A percentile compares a stretch with the other conserved stretches of the same genome.
Conservation (phyloP, 2,797 vertebrate species). For the Halcyon chelicuti region DNA sequence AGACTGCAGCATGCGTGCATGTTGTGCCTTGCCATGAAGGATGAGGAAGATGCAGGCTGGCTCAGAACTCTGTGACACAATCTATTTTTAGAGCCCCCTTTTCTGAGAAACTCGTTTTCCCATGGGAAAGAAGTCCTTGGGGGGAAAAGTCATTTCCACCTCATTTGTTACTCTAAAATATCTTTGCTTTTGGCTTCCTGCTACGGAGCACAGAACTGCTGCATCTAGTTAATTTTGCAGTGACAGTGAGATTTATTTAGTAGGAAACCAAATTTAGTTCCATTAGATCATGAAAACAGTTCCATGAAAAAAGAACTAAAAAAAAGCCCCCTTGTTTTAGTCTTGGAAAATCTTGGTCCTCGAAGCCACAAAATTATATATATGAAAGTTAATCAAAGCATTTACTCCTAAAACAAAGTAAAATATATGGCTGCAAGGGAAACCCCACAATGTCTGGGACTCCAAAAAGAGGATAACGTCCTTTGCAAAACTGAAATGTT, state of each 20-base stretch:
- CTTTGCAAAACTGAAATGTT: neutral
- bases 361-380: constrained; percentile 2
- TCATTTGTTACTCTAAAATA: constrained; percentile 45
- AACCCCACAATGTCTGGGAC: neutral
- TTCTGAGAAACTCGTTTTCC: constrained; percentile 36
- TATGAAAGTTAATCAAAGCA: neutral
- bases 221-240: constrained; percentile 65
- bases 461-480: neutral
- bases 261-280: constrained; percentile 70
- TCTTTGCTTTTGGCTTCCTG: constrained; percentile 65
- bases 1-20: rapidly evolving
- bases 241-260: constrained; percentile 65
- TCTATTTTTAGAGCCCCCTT: constrained; percentile 38
- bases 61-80: neutral
- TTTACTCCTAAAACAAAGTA: neutral
- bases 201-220: constrained; percentile 46
- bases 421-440: neutral
- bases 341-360: neutral
- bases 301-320: neutral
- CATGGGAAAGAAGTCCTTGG: constrained; percentile 44
- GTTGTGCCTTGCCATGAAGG: neutral
- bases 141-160: constrained; percentile 61
- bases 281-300: constrained; percentile 33
- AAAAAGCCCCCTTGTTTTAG: neutral
- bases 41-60: constrained; percentile 12